Evolutionary conservation across 2,113 vertebrate species (phyloP), one percentile per base, ranked within the genome.

Genomic region (Pterophyllum scalare): DNA sequence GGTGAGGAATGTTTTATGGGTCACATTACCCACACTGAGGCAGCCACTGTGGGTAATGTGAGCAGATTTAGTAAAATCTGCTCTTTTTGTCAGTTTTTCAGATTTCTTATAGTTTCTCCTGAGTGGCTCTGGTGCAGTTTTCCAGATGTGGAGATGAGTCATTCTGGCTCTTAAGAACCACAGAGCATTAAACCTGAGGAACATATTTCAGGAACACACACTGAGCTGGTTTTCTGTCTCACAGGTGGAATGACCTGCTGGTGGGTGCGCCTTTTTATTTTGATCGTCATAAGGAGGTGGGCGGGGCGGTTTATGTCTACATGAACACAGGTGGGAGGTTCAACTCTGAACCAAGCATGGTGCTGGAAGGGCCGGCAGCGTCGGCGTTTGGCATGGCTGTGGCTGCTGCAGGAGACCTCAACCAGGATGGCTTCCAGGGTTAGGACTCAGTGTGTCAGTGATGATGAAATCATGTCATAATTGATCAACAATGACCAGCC

Each of bases 351-450:
- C 77, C 95, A 70, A 96, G 89, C 13, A 20, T 94, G 61, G 79
- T 94, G 2, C 95, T 99, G 56, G 95, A 82, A 0, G 98, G 98
- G 1, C 94, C 96, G 3, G 92, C 86, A 0, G 81, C 77, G 24
- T 99, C 98, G 0, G 96, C 89, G 0, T 99, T 99, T 0, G 98
- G 98, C 10, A 96, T 98, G 20, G 91, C 97, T 0, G 86, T 99
- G 57, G 93, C 95, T 52, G 95, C 96, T 40, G 92, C 97, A 0
- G 98, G 97, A 33, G 98, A 99, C 82, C 33, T 99, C 78, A 96
- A 99, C 93, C 97, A 98, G 88, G 98, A 99, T 1, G 97, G 97
- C 26, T 99, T 98, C 89, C 97, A 97, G 90, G 98, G 98, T 99
- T 79, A 91, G 90, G 9, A 11, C 7, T 1, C 2, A 2, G 7